phyloP scores from a whole-genome alignment of 2,797 vertebrate species.

The Chaetophractus vellerosus region DNA sequence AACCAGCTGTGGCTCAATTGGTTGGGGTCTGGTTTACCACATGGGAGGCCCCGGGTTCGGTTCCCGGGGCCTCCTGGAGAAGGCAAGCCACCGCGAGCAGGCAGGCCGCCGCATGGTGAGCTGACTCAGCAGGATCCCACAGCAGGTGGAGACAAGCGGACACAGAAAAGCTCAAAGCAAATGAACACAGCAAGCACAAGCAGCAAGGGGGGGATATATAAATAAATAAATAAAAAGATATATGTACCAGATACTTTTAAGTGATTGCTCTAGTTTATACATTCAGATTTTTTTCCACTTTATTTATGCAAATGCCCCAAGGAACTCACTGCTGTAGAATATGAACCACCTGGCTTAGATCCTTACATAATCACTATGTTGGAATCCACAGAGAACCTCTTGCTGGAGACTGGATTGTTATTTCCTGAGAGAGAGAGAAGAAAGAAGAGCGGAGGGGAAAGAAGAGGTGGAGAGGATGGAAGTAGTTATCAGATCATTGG shows the following conservation, averaged over 20 bases:
- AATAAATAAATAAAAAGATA: too few species aligned
- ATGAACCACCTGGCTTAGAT: not conserved
- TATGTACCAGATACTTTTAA: not conserved
- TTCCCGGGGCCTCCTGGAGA: too few species aligned
- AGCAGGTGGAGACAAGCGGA: too few species aligned
- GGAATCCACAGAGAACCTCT: not conserved
- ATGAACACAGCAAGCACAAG: too few species aligned
- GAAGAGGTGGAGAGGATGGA: not conserved
- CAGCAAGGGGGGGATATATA: too few species aligned
- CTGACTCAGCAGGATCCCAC: too few species aligned
- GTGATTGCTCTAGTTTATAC: not conserved
- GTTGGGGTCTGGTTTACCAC: too few species aligned
- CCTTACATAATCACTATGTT: not conserved
- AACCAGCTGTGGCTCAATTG: too few species aligned
- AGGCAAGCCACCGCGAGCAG: too few species aligned
- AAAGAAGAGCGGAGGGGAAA: not conserved
- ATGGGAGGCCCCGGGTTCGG: too few species aligned
- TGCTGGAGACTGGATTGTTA: conserved; percentile 4
- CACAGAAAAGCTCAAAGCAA: too few species aligned
- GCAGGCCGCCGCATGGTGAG: too few species aligned
- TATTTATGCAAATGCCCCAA: conserved; percentile 20
- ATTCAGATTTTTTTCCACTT: conserved; percentile 43
- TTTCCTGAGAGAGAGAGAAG: not conserved
- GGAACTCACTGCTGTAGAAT: not conserved
- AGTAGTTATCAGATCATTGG: not conserved